A percentile compares a stretch with the other conserved stretches of the same genome.
These are phyloP conservation scores for Tetranychus urticae DNA, from an alignment of 1,140 invertebrate genomes.

Conservation along the genomic window DNA sequence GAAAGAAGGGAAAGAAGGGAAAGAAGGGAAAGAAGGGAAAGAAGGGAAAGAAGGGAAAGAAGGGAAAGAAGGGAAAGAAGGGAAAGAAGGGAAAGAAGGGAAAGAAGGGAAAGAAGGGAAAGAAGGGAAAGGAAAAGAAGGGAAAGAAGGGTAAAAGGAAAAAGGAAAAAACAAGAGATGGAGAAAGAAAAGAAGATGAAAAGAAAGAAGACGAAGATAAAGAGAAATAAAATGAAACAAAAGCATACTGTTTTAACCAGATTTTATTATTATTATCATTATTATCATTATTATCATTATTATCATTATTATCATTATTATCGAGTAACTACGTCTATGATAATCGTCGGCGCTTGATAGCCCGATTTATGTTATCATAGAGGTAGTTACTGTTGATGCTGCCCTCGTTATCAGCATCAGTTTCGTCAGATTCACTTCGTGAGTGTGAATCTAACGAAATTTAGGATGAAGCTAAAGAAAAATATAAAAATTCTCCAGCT, in stretches of 20 bases:
- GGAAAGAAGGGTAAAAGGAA: not conserved
- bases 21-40: not conserved
- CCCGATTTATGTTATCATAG: not conserved
- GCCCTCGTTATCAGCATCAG: not conserved
- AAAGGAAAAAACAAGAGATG: not conserved
- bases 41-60: not conserved
- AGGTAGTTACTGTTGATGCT: not conserved
- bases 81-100: not conserved
- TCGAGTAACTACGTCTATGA: not conserved
- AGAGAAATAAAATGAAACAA: not conserved
- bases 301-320: not conserved
- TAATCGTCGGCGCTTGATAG: not conserved
- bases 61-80: not conserved
- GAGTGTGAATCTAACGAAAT: too few relatives aligned
- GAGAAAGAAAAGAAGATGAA: not conserved
- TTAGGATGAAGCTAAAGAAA: too few relatives aligned
- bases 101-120: not conserved
- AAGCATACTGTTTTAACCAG: not conserved
- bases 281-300: not conserved
- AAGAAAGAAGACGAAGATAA: not conserved
- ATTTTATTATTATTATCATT: not conserved
- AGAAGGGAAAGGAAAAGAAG: not conserved
- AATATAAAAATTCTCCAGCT: too few relatives aligned
- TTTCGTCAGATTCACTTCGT: not conserved
- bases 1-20: not conserved